Base-by-base conservation (phyloP, 2,113 vertebrate genomes). In the Mellivora capensis region DNA sequence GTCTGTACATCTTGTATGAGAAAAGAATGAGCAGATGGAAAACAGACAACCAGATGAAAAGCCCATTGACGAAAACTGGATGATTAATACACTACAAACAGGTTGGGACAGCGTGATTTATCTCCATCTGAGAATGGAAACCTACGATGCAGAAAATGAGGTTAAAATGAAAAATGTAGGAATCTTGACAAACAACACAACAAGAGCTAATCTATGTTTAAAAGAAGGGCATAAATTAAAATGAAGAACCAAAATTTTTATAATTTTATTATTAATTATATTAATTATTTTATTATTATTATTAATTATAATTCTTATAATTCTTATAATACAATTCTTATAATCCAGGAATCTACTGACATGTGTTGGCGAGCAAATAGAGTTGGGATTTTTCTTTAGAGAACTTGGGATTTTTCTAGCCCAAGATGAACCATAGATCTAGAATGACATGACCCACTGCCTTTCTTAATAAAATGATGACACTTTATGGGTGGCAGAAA, bases 71-170 rank as follows among this genome's bases (percentile, higher is more conserved):
- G 85, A 96, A 84, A 96, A 94, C 31, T 52, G 42, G 71, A 71
- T 98, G 97, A 98, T 97, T 96, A 96, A 98, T 97, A 90, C 25
- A 64, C 77, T 37, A 89, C 81, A 95, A 95, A 96, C 90, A 89
- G 54, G 85, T 15, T 74, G 72, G 77, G 96, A 95, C 92, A 93
- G 94, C 14, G n/a, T 97, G 97, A 96, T 98, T 97, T 96, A 98
- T 98, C 87, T 97, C 96, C 81, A 93, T 64, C 98, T 93, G 97
- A 89, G 52, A 94, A 95, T 95, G 93, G 94, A 96, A 97, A 94
- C 84, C 95, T 59, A 88, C 0, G 31, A 93, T 91, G 97, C 95
- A 98, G 97, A 98, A 98, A 98, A 98, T 98, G 95, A 98, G 90
- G 96, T 93, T 98, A 95, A 96, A 96, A 94, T 98, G 98, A 98